Evolutionary conservation across 2,888 invertebrate genomes (phyloP), one percentile per base, ranked within the genome.

Genomic region (Caenorhabditis plicata): DNA sequence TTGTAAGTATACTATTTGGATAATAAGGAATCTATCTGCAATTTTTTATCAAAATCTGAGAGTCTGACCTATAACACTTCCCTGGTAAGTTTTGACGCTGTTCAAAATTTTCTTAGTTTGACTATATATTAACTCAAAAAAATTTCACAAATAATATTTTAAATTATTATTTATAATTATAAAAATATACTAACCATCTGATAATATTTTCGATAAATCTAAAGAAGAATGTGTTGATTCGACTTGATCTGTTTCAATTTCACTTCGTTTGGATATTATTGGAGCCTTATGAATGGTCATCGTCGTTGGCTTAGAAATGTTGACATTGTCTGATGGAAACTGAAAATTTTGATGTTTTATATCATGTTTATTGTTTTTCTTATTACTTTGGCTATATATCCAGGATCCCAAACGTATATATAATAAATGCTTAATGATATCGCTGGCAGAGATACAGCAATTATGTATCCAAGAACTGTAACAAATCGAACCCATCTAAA

Each of bases 381-480:
- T n/a, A 8, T 20, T 23, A 60, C 58, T 42, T 49, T 53, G 4
- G 53, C 35, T 4, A 60, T 60, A 25, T 60, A 60, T 38, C 58
- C 57, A 9, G 57, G 75, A 64, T 78, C 74, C 78, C 78, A 78
- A 15, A 78, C 54, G 42, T 67, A 68, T 7, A 77, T 63, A 45
- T 78, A 78, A 47, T 77, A 78, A 41, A 75, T 41, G 35, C 69
- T 68, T 29, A 78, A 49, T 1, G 69, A 66, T 19, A 78, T 53
- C 3, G 77, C 78, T 1, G 78, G 78, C 8, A 70, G 63, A 7
- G 73, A 76, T 5, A 78, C 77, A 40, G 68, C 71, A 17, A 77
- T 46, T 17, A 78, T 73, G 54, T 78, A 78, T 20, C 74, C 75
- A 27, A 74, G 52, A 3, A 78, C 78, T 13, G 78, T 78, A 19